These are phyloP conservation scores for Heptranchias perlo DNA, from an alignment of 2,113 vertebrate species.

Conservation along the genomic window DNA sequence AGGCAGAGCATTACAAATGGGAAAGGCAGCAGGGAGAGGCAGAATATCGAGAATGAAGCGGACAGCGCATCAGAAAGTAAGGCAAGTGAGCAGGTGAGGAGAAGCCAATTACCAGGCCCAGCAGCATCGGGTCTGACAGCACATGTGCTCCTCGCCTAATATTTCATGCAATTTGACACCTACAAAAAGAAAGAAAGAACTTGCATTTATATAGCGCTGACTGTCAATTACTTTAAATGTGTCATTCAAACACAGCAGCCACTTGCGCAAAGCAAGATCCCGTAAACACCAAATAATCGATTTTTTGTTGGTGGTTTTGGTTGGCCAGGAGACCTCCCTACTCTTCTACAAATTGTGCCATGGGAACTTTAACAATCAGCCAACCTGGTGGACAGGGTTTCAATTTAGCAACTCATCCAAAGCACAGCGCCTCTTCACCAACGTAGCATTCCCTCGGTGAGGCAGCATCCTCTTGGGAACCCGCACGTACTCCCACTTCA, in stretches of 20 bases:
- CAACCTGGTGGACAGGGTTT: background rate
- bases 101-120: background rate
- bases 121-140: background rate
- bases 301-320: no score
- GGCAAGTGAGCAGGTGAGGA: background rate
- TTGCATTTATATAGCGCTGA: background rate
- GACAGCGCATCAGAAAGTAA: background rate
- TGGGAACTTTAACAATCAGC: no score
- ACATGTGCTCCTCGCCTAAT: background rate
- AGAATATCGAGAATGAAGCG: background rate
- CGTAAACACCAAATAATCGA: no score
- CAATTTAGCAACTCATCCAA: background rate
- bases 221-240: background rate
- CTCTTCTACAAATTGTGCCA: no score
- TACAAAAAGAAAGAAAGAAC: background rate
- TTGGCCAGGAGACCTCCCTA: no score
- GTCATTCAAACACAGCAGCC: background rate
- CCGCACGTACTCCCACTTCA: no score
- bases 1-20: background rate
- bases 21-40: no score
- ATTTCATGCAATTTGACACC: background rate
- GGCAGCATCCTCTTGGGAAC: no score
- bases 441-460: background rate
- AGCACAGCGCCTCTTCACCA: background rate
- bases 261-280: background rate